These are phyloP conservation scores for Phrynocephalus forsythii DNA, from an alignment of 2,797 vertebrate species.

Conservation along the genomic window DNA sequence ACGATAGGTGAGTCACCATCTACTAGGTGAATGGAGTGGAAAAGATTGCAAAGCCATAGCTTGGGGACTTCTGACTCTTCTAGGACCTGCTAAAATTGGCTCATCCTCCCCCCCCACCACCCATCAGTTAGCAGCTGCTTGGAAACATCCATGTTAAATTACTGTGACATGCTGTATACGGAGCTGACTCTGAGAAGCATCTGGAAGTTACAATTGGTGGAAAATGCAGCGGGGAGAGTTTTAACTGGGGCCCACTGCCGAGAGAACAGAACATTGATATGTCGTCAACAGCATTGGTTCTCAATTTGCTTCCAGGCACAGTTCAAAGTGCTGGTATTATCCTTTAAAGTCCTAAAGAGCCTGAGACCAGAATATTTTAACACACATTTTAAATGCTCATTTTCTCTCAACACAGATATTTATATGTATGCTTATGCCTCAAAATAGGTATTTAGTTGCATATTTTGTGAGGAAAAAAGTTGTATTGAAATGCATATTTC, in stretches of 20 bases:
- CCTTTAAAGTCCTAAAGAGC: conserved; percentile 4
- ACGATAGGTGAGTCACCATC: neutral
- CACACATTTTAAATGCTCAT: neutral
- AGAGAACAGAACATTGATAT: neutral
- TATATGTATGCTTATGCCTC: neutral
- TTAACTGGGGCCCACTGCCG: neutral
- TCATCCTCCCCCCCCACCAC: neutral
- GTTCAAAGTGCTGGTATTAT: conserved; percentile 19
- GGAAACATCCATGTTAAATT: neutral
- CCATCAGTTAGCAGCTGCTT: neutral
- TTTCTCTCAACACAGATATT: conserved; percentile 13
- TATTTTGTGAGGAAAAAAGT: neutral
- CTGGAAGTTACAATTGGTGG: conserved; percentile 1
- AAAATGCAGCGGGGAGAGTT: neutral
- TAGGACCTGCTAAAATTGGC: neutral
- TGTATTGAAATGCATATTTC: conserved; percentile 24
- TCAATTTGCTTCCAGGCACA: conserved; percentile 6
- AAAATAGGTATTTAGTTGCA: neutral
- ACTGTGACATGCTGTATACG: neutral
- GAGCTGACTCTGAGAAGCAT: conserved; percentile 11
- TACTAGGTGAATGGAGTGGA: neutral
- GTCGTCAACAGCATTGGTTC: conserved; percentile 5
- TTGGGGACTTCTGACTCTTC: neutral
- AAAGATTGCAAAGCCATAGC: neutral
- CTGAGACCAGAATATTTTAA: conserved; percentile 25